phyloP scores from a whole-genome alignment of 2,797 vertebrate genomes.

The Naso thynnoides region DNA sequence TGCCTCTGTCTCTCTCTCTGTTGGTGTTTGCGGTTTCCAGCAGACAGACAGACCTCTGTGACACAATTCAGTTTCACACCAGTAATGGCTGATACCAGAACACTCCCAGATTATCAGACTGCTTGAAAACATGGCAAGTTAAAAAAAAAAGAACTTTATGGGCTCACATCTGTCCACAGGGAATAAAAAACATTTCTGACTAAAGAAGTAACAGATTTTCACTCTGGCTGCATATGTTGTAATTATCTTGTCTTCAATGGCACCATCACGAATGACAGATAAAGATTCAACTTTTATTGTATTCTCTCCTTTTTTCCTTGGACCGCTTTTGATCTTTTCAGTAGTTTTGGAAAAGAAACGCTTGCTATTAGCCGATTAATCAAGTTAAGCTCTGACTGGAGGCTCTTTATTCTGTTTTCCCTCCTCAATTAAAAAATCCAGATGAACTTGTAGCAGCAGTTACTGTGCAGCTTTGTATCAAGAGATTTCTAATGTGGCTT shows the following conservation, averaged over 20 bases:
- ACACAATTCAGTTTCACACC: slow-evolving; percentile 59
- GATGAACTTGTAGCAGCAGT: slow-evolving; percentile 9
- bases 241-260: slow-evolving; percentile 63
- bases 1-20: not conserved
- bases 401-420: slow-evolving; percentile 24
- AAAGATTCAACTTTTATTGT: slow-evolving; percentile 57
- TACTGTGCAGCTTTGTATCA: not conserved
- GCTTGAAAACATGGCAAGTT: slow-evolving; percentile 43
- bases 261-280: slow-evolving; percentile 50
- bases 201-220: slow-evolving; percentile 39
- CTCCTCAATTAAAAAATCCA: slow-evolving; percentile 1
- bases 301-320: slow-evolving; percentile 53
- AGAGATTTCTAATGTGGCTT: slow-evolving; percentile 2
- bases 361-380: slow-evolving; percentile 47
- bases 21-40: slow-evolving; percentile 23
- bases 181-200: slow-evolving; percentile 47
- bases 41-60: slow-evolving; percentile 45
- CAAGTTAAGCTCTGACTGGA: slow-evolving; percentile 33
- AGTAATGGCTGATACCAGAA: slow-evolving; percentile 42
- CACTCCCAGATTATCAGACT: slow-evolving; percentile 39
- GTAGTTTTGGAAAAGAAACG: slow-evolving; percentile 54
- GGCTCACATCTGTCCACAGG: slow-evolving; percentile 38
- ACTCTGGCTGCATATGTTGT: slow-evolving; percentile 54
- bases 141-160: slow-evolving; percentile 44
- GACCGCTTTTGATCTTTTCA: slow-evolving; percentile 62